phyloP scores from a whole-genome alignment of 2,113 vertebrate species.

The Oceanodroma tethys region DNA sequence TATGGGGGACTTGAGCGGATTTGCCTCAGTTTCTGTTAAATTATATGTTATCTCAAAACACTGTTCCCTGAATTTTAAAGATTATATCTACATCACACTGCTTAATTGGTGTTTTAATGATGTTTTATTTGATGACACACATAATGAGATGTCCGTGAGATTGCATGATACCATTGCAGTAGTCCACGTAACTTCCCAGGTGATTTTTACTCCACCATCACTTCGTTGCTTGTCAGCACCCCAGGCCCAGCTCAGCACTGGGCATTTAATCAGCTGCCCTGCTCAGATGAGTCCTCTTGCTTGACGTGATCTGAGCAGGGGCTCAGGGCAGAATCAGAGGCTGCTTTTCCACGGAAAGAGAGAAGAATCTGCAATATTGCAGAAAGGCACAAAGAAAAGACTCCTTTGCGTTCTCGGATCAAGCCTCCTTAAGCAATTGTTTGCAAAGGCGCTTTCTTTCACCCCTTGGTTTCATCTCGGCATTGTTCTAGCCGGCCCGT shows the following conservation, averaged over 20 bases:
- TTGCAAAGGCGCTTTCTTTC: not conserved
- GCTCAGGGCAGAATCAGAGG: not conserved
- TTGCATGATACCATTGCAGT: not conserved
- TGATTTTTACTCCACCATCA: not conserved
- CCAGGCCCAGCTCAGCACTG: not conserved
- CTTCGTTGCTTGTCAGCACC: not conserved
- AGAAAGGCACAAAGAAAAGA: not conserved
- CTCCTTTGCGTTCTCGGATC: not conserved
- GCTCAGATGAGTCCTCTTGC: not conserved
- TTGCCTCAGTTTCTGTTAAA: not conserved
- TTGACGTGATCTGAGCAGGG: not conserved
- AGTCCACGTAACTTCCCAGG: not conserved
- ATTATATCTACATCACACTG: not conserved
- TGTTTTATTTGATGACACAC: not conserved
- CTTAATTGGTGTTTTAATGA: not conserved
- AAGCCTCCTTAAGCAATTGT: not conserved
- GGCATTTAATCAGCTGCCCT: not conserved
- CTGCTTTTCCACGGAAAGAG: not conserved
- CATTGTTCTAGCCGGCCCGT: accelerated
- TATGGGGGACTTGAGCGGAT: not conserved
- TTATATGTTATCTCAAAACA: not conserved
- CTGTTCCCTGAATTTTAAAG: not conserved
- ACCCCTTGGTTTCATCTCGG: not conserved
- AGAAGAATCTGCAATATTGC: not conserved
- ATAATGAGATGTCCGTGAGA: not conserved